phyloP scores from a whole-genome alignment of 1,140 invertebrate genomes.

The Thrips palmi region DNA sequence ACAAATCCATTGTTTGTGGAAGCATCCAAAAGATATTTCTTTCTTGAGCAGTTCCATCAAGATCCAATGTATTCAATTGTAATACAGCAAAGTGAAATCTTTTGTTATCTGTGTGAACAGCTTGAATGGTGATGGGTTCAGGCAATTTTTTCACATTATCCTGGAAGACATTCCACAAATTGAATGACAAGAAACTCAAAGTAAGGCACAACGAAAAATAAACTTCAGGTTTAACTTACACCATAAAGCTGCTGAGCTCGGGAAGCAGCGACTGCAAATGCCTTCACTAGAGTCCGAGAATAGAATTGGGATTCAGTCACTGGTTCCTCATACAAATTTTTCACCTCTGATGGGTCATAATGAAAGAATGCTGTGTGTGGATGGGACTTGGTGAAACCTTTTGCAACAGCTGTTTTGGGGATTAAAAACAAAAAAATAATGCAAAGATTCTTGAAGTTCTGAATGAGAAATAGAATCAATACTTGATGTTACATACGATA shows the following conservation, averaged over 20 bases:
- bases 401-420: not conserved
- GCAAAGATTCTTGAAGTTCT: too few species aligned
- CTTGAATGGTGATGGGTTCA: slow-evolving; percentile 62
- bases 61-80: slow-evolving; percentile 67
- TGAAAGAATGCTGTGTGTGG: slow-evolving; percentile 61
- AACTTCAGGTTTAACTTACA: slow-evolving; percentile 27
- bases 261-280: slow-evolving; percentile 45
- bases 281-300: slow-evolving; percentile 46
- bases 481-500: slow-evolving; percentile 43
- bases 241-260: slow-evolving; percentile 54
- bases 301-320: slow-evolving; percentile 42
- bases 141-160: slow-evolving; percentile 41
- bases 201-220: not conserved
- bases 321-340: slow-evolving; percentile 45
- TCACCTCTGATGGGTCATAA: slow-evolving; percentile 37
- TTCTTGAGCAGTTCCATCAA: slow-evolving; percentile 33
- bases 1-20: slow-evolving; percentile 43
- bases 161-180: slow-evolving; percentile 31
- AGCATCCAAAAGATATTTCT: slow-evolving; percentile 67
- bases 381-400: slow-evolving; percentile 8
- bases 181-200: too few species aligned
- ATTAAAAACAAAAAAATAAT: too few species aligned
- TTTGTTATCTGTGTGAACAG: slow-evolving; percentile 54
- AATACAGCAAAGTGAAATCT: slow-evolving; percentile 61
- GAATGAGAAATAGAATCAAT: not conserved